Evolutionary conservation across 2,797 vertebrate species (phyloP), one percentile per base, ranked within the genome.

Genomic region (Siniperca undulata): DNA sequence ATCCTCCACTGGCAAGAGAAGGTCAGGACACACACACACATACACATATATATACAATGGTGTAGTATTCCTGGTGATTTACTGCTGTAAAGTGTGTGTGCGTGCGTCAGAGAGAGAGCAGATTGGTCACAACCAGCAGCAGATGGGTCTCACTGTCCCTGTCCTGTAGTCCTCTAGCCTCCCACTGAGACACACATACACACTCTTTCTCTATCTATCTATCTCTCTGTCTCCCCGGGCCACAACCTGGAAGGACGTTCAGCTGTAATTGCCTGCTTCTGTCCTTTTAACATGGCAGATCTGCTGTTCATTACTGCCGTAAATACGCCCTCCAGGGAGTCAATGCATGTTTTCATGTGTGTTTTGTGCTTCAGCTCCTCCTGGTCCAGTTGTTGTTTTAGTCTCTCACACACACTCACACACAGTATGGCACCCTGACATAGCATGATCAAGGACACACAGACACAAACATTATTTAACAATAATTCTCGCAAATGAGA

Each of bases 1-100:
- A 96, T 98, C 92, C 95, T 99, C 88, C 98, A 99, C 93, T 99
- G 98, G 98, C 96, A 98, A 87, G 98, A 99, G 95, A 99, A 99
- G 98, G 98, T 99, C 93, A 92, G 94, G 40, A 87, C 78, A 60
- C 84, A 82, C 65, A 71, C 69, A 64, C 50, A 72, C 86, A 86
- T 69, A 75, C 77, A 84, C 83, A 78, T 64, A 83, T 30, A 78
- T 64, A 83, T 53, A 76, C 69, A 74, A 34, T 55, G 53, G 70
- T 65, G 73, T 69, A 53, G 82, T 86, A 80, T 74, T 78, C 55
- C 22, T 76, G 40, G 34, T 77, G 78, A 90, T 89, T 70, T 86
- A 78, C 81, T 70, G 56, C 79, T 79, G 74, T 44, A n/a, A 30
- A 48, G 44, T 69, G 74, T 60, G 64, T 68, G 46, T 8, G 30